Evolutionary conservation across 2,797 vertebrate species (phyloP).

Genomic region (Thamnophis elegans): DNA sequence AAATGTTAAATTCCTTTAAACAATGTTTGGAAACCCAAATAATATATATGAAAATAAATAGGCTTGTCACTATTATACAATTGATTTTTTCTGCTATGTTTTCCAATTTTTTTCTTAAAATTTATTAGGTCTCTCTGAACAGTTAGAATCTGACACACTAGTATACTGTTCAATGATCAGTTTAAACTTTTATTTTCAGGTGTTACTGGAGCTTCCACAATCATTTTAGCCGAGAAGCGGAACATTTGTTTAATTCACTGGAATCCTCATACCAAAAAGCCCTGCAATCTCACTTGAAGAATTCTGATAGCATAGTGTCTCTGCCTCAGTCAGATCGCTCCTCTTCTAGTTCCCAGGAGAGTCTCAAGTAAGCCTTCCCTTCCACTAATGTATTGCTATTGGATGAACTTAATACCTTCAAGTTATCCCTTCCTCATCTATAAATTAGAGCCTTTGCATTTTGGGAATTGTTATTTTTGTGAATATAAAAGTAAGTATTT

Average conservation of each 20-base stretch:
- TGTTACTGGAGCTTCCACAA: conserved; percentile 98
- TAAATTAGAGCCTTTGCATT: background rate
- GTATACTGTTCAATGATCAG: background rate
- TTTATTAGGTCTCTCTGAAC: background rate
- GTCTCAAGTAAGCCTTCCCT: conserved; percentile 86
- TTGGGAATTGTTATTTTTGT: background rate
- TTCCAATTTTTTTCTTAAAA: background rate
- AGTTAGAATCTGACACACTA: background rate
- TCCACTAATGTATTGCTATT: background rate
- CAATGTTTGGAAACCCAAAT: background rate
- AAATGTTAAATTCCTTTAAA: background rate
- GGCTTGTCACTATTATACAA: background rate
- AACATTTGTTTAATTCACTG: conserved; percentile 89
- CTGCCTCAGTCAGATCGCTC: conserved; percentile 95
- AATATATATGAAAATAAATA: background rate
- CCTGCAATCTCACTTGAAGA: conserved; percentile 92
- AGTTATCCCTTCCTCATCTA: background rate
- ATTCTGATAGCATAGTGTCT: conserved; percentile 93
- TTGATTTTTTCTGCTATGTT: background rate
- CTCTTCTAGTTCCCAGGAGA: conserved; percentile 97
- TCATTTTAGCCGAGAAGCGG: conserved; percentile 93
- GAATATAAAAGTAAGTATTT: background rate
- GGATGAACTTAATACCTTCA: background rate
- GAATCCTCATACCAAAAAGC: conserved; percentile 98
- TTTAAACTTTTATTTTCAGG: conserved; percentile 65